Evolutionary conservation across 2,113 vertebrate species (phyloP), one percentile per base, ranked within the genome.

Genomic region (Phoenicopterus ruber): DNA sequence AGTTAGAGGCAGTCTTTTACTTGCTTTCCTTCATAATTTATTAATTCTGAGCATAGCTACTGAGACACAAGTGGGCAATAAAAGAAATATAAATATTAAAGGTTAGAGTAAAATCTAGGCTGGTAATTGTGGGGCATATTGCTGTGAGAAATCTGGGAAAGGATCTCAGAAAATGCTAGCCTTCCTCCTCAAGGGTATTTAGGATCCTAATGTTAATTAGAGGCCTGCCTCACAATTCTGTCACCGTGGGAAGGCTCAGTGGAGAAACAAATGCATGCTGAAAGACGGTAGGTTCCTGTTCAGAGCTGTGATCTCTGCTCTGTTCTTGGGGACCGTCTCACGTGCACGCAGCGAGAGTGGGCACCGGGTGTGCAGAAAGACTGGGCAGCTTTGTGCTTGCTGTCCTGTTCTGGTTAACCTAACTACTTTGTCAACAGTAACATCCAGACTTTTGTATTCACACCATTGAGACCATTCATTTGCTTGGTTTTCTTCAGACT

Each of bases 281-380:
- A 82, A 90, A 69, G 61, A 19, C 3, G 2, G 4, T 29, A 52
- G 42, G 13, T 9, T 94, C 31, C 29, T 3, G 1, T 38, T 67
- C 47, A 78, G 50, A 66, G 24, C 71, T 71, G 14, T 34, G 44
- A 88, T 36, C 44, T 81, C 47, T 59, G 17, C 73, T 81, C 21
- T 55, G 13, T 74, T 88, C 44, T 50, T 47, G n/a, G 8, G 42
- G 47, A 88, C 14, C 26, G 17, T 6, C 17, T 78, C 67, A 63
- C 0, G 0, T 21, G 8, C 20, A 7, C 17, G 17, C 0, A 4
- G 10, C 44, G 34, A 25, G 65, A n/a, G 13, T 10, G 21, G 34
- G 57, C 76, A 59, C 13, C 1, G 4, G 5, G 2, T 38, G 12
- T 47, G 15, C 38, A 36, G 59, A 55, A 76, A 71, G 26, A 50